Evolutionary conservation across 2,113 vertebrate genomes (phyloP).

Genomic region (Gasterosteus aculeatus): DNA sequence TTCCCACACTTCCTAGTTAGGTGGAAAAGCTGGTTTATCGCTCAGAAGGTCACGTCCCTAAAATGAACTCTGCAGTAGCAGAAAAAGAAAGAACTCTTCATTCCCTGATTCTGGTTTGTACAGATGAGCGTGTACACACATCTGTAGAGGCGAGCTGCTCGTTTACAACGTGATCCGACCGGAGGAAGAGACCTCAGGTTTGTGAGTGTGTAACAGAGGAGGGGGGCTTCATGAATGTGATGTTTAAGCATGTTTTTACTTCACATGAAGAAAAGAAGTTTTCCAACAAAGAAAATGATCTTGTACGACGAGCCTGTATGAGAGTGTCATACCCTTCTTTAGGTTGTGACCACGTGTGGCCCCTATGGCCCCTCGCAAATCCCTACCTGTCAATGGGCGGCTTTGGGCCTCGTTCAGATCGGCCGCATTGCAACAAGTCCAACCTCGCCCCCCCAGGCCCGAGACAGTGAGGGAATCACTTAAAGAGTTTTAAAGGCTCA

Average conservation of each 20-base stretch:
- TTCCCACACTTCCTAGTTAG: conserved; percentile 56
- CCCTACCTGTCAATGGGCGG: conserved; percentile 38
- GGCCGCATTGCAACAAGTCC: conserved; percentile 74
- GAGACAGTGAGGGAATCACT: conserved; percentile 74
- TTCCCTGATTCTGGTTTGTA: conserved; percentile 9
- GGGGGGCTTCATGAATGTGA: background rate
- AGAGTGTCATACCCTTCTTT: conserved; percentile 17
- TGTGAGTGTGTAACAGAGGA: conserved; percentile 2
- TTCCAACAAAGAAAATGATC: conserved; percentile 2
- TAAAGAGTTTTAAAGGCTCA: conserved; percentile 78
- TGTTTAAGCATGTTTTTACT: conserved; percentile 1
- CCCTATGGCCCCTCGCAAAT: conserved; percentile 57
- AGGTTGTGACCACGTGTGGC: conserved; percentile 42
- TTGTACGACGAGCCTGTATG: background rate
- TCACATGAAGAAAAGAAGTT: background rate
- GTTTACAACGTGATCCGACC: conserved; percentile 14
- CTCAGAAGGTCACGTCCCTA: conserved; percentile 61
- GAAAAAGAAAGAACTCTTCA: conserved; percentile 47
- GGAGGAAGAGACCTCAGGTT: conserved; percentile 24
- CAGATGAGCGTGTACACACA: conserved; percentile 24
- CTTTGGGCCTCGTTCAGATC: conserved; percentile 41
- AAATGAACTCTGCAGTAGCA: conserved; percentile 50
- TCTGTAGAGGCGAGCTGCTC: conserved; percentile 13
- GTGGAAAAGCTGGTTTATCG: conserved; percentile 45
- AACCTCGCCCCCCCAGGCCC: conserved; percentile 54